Evolutionary conservation across 2,797 vertebrate genomes (phyloP), one percentile per base, ranked within the genome.

Genomic region (Cryptoblepharus egeriae): DNA sequence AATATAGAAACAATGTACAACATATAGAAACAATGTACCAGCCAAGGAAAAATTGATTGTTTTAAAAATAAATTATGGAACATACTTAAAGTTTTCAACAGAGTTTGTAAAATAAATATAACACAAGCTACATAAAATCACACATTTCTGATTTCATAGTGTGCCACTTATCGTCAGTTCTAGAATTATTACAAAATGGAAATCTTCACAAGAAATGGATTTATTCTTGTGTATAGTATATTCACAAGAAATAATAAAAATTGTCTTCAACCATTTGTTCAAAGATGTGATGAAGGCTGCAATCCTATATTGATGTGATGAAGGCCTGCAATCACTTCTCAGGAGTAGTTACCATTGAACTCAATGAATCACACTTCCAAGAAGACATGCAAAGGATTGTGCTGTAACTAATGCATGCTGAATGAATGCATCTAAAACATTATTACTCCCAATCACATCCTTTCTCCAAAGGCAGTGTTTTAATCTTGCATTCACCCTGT

Each of bases 81-180:
- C 77, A 32, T 67, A n/a, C 73, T 72, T 82, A 35, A 61, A 91
- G 68, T 22, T 72, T 45, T 78, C 85, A 86, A 70, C 85, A 63
- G n/a, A 82, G 20, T 64, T 83, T 28, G 11, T 13, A 58, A n/a
- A 30, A 78, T 83, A 85, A 83, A 84, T 81, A 45, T 1, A 63
- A 37, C 18, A 4, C 11, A 75, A 85, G 39, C 26, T 86, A 77
- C 45, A 0, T 52, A 75, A 32, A 10, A n/a, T 82, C 82, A 81
- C 58, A 87, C 77, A 71, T 78, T 26, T 72, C 78, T 81, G 30
- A 52, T 67, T 35, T 79, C 57, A 85, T 82, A 82, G 87, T 32
- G 83, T 82, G 84, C 77, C 37, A 2, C 58, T 87, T 42, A 55
- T 37, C 63, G 83, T 79, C 84, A 88, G 82, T 61, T 68, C 80